Evolutionary conservation across 2,888 invertebrate genomes (phyloP).

Genomic region (Callosobruchus maculatus): DNA sequence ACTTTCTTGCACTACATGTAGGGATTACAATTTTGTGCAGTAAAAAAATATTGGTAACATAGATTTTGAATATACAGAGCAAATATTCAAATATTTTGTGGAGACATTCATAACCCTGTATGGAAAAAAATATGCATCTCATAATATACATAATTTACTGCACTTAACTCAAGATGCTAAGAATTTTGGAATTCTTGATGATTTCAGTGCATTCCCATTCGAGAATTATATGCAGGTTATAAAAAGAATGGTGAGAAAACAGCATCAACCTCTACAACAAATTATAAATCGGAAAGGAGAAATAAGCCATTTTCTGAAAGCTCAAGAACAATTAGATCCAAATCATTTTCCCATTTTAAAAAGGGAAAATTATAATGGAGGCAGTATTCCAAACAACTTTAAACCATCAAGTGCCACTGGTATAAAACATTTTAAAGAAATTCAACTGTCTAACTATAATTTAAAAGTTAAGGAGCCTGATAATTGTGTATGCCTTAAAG

Average conservation of each 20-base stretch:
- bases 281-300: constrained; percentile 10
- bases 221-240: constrained; percentile 10
- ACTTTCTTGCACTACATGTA: constrained; percentile 13
- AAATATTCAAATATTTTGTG: constrained; percentile 15
- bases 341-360: neutral
- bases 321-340: neutral
- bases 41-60: constrained; percentile 5
- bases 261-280: constrained; percentile 10
- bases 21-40: constrained; percentile 9
- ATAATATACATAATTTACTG: constrained; percentile 11
- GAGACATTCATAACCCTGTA: constrained; percentile 12
- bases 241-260: constrained; percentile 8
- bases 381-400: too few relatives aligned
- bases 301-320: neutral
- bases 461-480: too few relatives aligned
- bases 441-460: too few relatives aligned
- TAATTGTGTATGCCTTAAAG: too few relatives aligned
- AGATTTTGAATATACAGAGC: constrained; percentile 12
- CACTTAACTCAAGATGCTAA: constrained; percentile 5
- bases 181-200: constrained; percentile 2
- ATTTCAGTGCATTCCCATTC: constrained; percentile 9
- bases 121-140: constrained; percentile 10
- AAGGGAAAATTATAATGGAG: neutral
- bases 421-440: too few relatives aligned
- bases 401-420: too few relatives aligned